A percentile compares a stretch with the other conserved stretches of the same genome.
These are phyloP conservation scores for Archaeoteleia sp. DNA, from an alignment of 2,888 invertebrate genomes.

Conservation along the genomic window DNA sequence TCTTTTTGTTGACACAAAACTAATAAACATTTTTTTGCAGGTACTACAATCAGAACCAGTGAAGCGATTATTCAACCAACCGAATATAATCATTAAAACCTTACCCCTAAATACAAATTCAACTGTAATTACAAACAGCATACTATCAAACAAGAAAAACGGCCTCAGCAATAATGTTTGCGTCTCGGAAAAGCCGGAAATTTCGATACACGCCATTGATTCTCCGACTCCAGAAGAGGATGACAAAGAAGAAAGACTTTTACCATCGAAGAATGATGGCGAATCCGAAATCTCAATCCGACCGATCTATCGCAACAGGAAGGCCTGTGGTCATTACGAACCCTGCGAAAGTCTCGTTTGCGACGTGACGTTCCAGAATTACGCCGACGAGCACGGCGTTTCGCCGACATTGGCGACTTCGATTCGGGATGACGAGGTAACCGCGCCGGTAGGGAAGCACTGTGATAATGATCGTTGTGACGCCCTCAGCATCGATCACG, in stretches of 20 bases:
- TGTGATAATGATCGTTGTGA: constrained; percentile 61
- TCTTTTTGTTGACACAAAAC: no score
- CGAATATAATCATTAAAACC: constrained; percentile 66
- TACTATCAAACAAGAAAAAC: constrained; percentile 43
- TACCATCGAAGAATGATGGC: constrained; percentile 68
- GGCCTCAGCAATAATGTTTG: constrained; percentile 38
- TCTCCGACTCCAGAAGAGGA: constrained; percentile 15
- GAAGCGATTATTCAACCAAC: constrained; percentile 67
- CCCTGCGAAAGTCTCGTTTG: constrained; percentile 68
- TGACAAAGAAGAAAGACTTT: constrained; percentile 56
- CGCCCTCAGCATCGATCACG: constrained; percentile 69
- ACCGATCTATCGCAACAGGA: constrained; percentile 60
- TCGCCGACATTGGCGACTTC: constrained; percentile 64
- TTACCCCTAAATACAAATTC: constrained; percentile 54
- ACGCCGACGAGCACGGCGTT: constrained; percentile 59
- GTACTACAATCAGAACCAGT: constrained; percentile 68
- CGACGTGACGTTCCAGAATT: constrained; percentile 65
- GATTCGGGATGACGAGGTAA: constrained; percentile 65
- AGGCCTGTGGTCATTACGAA: constrained; percentile 67
- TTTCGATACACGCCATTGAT: constrained; percentile 56
- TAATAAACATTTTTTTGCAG: constrained; percentile 54
- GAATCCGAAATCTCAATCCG: constrained; percentile 67
- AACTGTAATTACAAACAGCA: constrained; percentile 30
- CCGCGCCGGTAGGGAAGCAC: constrained; percentile 66
- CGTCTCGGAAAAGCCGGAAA: constrained; percentile 50